Evolutionary conservation across 1,140 invertebrate genomes (phyloP).

Genomic region (Heliothis virescens): DNA sequence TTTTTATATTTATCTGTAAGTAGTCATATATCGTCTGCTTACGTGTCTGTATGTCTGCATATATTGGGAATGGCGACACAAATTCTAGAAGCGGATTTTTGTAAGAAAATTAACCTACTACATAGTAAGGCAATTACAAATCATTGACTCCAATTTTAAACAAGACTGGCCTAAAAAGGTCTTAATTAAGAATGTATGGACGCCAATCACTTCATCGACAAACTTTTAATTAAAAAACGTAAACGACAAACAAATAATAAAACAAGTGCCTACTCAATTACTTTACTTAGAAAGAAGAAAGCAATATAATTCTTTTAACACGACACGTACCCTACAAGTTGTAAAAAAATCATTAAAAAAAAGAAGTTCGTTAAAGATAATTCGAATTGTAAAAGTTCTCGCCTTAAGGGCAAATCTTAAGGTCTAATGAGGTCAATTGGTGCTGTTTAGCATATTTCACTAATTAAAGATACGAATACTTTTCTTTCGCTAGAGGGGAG

Average conservation of each 20-base stretch:
- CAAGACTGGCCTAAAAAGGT: too few species aligned
- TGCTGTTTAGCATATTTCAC: constrained; percentile 68
- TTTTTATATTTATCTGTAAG: constrained; percentile 2
- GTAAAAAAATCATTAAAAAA: constrained; percentile 35
- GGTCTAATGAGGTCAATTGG: constrained; percentile 48
- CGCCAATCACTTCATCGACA: neutral
- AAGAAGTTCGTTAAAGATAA: constrained; percentile 33
- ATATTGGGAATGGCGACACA: neutral
- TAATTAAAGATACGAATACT: constrained; percentile 69
- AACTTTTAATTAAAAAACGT: constrained; percentile 1
- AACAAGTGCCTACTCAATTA: neutral
- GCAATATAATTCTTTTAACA: constrained; percentile 20
- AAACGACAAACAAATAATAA: neutral
- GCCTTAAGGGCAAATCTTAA: constrained; percentile 53
- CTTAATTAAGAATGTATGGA: neutral
- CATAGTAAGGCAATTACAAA: too few species aligned
- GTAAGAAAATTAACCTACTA: neutral
- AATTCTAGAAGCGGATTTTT: neutral
- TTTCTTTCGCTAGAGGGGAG: constrained; percentile 29
- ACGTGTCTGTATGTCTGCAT: constrained; percentile 8
- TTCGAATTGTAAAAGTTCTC: constrained; percentile 27
- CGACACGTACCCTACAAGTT: constrained; percentile 13
- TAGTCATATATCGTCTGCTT: neutral
- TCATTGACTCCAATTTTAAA: too few species aligned
- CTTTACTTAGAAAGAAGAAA: constrained; percentile 17